Conservation (phyloP, 2,113 vertebrate genomes). For the Phalacrocorax aristotelis region DNA sequence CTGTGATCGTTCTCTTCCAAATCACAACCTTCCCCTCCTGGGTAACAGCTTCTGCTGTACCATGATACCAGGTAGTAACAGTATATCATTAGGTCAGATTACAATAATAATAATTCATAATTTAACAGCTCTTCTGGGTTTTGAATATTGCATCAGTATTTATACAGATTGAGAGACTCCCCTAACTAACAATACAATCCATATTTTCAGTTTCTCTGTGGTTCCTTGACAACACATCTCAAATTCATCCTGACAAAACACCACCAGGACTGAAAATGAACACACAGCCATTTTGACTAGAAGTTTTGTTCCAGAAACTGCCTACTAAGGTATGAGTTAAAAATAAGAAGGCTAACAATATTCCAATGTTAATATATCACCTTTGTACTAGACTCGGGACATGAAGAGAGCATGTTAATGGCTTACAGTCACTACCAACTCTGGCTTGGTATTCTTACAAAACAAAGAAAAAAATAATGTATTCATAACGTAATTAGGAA, state of each 20-base stretch:
- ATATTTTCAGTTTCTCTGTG: background rate
- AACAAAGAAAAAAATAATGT: background rate
- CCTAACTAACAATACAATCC: background rate
- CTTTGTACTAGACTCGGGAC: background rate
- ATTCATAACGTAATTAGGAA: background rate
- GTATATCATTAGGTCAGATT: background rate
- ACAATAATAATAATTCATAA: background rate
- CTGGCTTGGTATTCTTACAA: background rate
- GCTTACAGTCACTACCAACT: background rate
- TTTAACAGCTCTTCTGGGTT: background rate
- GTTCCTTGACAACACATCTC: background rate
- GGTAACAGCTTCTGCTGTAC: background rate
- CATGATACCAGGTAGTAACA: background rate
- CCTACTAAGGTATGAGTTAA: background rate
- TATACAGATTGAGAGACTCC: background rate
- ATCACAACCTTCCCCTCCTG: background rate
- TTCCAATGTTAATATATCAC: background rate
- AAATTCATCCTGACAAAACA: background rate
- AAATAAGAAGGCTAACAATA: background rate
- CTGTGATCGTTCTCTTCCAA: background rate
- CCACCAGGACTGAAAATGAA: background rate
- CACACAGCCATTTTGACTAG: background rate
- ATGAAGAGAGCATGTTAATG: background rate
- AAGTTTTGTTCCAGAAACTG: background rate
- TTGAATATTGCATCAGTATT: background rate